Conservation (phyloP, 1,140 invertebrate species). For the Subanguina moxae region DNA sequence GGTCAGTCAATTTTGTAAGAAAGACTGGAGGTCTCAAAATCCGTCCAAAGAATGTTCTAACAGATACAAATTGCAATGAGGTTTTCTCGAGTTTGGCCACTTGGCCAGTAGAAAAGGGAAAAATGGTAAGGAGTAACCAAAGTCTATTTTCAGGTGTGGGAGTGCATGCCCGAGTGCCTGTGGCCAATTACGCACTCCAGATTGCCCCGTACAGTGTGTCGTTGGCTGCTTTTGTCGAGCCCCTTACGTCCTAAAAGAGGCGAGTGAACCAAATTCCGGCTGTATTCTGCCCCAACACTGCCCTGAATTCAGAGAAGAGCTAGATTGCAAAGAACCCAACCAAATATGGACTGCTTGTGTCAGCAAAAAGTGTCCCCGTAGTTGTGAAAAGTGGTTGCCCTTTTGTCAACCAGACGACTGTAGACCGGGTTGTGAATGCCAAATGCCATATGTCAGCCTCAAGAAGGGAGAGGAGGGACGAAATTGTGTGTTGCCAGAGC, state of each 20-base stretch:
- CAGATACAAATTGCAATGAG: no score
- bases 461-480: conserved; percentile 8
- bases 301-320: conserved; percentile 1
- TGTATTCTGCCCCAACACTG: conserved; percentile 30
- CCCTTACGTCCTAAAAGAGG: conserved; percentile 28
- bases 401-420: conserved; percentile 23
- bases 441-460: conserved; percentile 7
- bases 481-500: conserved; percentile 27
- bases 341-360: not conserved
- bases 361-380: conserved; percentile 7
- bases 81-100: no score
- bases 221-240: conserved; percentile 33
- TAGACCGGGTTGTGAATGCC: conserved; percentile 22
- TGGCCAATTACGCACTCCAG: conserved; percentile 9
- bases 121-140: no score
- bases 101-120: no score
- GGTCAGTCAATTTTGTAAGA: no score
- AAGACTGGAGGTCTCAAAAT: no score
- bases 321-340: conserved; percentile 8
- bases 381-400: conserved; percentile 8
- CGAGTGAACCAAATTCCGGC: conserved; percentile 16
- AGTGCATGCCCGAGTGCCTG: conserved; percentile 26
- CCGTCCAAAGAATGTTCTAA: no score
- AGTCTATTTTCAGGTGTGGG: conserved; percentile 15
- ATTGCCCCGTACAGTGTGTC: conserved; percentile 11